Conservation (phyloP, 2,113 vertebrate genomes). For the Poeciliopsis prolifica region DNA sequence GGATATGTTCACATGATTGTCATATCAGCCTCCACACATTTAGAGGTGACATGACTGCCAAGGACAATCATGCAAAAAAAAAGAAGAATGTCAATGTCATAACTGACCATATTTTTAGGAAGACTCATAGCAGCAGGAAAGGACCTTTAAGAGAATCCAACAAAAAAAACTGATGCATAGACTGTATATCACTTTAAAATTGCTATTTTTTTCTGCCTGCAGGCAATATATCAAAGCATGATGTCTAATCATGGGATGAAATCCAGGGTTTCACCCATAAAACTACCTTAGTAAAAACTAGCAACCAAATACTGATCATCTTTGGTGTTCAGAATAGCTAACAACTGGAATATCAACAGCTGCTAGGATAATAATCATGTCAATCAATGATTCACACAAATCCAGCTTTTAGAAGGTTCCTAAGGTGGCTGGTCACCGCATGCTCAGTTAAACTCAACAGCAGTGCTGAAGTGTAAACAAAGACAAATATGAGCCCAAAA, state of each 20-base stretch:
- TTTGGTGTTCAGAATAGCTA: conserved; percentile 73
- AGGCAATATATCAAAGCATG: too few species aligned
- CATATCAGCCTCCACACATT: conserved; percentile 79
- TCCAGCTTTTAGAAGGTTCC: conserved; percentile 78
- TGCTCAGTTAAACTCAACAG: conserved; percentile 79
- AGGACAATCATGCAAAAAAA: conserved; percentile 77
- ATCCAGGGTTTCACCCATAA: too few species aligned
- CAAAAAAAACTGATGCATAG: too few species aligned
- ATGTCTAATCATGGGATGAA: too few species aligned
- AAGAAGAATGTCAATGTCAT: conserved; percentile 46
- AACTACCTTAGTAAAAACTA: neutral
- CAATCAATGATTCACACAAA: conserved; percentile 77
- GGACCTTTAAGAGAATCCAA: too few species aligned
- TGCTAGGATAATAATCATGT: conserved; percentile 78
- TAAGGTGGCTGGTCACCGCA: conserved; percentile 74
- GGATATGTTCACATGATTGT: conserved; percentile 84
- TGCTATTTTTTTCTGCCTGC: too few species aligned
- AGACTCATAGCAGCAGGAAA: conserved; percentile 31
- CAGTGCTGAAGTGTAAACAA: conserved; percentile 76
- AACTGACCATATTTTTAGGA: conserved; percentile 48
- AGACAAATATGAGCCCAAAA: conserved; percentile 76
- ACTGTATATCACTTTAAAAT: too few species aligned
- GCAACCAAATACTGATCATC: conserved; percentile 44
- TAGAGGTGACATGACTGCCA: conserved; percentile 73
- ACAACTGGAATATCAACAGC: conserved; percentile 76